Base-by-base conservation (phyloP, 2,113 vertebrate genomes). In the Nibea coibor region DNA sequence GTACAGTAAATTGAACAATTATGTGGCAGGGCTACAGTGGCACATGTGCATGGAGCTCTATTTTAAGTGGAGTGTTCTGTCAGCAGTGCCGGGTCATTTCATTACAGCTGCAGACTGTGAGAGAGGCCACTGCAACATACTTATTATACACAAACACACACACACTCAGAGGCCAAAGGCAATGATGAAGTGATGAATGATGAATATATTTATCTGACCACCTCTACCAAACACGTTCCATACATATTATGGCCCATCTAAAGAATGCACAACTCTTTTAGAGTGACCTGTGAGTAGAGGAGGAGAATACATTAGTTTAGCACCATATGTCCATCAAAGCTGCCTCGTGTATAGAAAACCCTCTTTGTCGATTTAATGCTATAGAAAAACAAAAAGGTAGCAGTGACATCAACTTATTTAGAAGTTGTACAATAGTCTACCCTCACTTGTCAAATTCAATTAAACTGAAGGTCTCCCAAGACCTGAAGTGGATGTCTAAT, bases 1-100 rank as follows among this genome's bases (percentile, higher is more conserved):
- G 75, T 88, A 93, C 84, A 88, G 90, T 92, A 91, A 93, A 94
- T 92, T 85, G 80, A 88, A 92, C 90, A 92, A 92, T 92, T 89
- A 92, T 89, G 87, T 88, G 72, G 78, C 79, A 64, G 80, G 73
- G 87, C 78, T 85, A 75, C 82, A 67, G 78, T 78, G 83, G 84
- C 87, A 93, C 88, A 92, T 88, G 88, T 88, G 88, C 61, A 51
- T 31, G 10, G 28, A 53, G 72, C 65, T 43, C 56, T 51, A 53
- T 83, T 88, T 88, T 87, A 83, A 35, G 78, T 75, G 78, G 74
- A 89, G 82, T 87, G 78, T 87, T 65, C 87, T 70, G 86, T 89
- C 82, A 88, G 83, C 83, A 79, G 78, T 42, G 72, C n/a, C 35
- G 54, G 81, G 88, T 90, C 88, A 89, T 91, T 93, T 88, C 77